Evolutionary conservation across 2,888 invertebrate genomes (phyloP), one percentile per base, ranked within the genome.

Genomic region (Volucella inflata): DNA sequence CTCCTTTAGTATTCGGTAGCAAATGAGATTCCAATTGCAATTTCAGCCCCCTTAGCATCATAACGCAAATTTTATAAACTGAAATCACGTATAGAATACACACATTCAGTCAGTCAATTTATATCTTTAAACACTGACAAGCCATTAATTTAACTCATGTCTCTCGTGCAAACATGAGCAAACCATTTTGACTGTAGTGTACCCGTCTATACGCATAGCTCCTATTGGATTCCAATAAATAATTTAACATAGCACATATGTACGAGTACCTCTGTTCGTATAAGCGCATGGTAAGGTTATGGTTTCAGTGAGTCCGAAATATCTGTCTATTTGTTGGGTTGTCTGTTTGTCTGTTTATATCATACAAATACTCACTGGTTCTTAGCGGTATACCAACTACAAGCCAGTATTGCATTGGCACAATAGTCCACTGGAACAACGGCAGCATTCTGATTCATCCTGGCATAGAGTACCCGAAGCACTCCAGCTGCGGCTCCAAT

Each of bases 401-500:
- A 89, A 10, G 92, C 92, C 78, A 93, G 88, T 55, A 93, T 89
- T 60, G 92, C 90, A 88, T 93, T 93, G 42, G 92, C 91, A 76
- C 92, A 92, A 67, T 90, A 90, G 87, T 93, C 93, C 8, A 92
- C 93, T 1, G 93, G 93, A 53, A 93, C 92, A 57, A 93, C 72
- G 87, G 92, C 90, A 0, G 92, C 92, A 50, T 89, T 88, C 10
- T 90, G 89, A n/a, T 90, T 79, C 2, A 88, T 74, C 51, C 91
- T 89, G 1, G 91, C 87, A 9, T 90, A 89, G 12, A 91, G 87
- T 0, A 92, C 90, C 46, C 93, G 90, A 40, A 96, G 89, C 0
- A 95, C 90, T 10, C 96, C 96, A 72, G 94, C 93, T 10, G 94
- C 94, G 12, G 92, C 91, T 4, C 93, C 93, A 21, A 93, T 92